Conservation (phyloP, 2,888 invertebrate species). For the Silvanus unidentatus region DNA sequence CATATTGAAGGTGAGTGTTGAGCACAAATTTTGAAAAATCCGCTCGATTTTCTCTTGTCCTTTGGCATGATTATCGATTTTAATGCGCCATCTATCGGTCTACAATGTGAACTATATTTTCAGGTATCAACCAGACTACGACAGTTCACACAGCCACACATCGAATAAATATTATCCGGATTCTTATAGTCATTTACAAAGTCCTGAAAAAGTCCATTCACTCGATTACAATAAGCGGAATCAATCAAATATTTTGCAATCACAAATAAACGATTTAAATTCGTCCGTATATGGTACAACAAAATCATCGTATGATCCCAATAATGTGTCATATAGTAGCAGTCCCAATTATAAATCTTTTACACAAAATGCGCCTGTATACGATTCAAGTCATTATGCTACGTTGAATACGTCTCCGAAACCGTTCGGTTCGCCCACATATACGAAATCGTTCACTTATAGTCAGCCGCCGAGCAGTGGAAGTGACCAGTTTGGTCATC, state of each 20-base stretch:
- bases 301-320: slow-evolving; percentile 30
- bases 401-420: slow-evolving; percentile 22
- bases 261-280: slow-evolving; percentile 39
- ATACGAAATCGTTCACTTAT: slow-evolving; percentile 18
- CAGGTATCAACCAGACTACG: slow-evolving; percentile 26
- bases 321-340: slow-evolving; percentile 13
- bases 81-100: too few relatives aligned
- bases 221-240: slow-evolving; percentile 38
- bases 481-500: slow-evolving; percentile 2
- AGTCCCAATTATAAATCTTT: slow-evolving; percentile 28
- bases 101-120: too few relatives aligned
- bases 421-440: slow-evolving; percentile 15
- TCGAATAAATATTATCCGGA: slow-evolving; percentile 33
- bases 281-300: slow-evolving; percentile 37
- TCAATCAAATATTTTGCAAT: slow-evolving; percentile 27
- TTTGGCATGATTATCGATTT: too few relatives aligned
- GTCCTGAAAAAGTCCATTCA: slow-evolving; percentile 44
- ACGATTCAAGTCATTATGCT: slow-evolving; percentile 12
- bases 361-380: slow-evolving; percentile 24
- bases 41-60: too few relatives aligned
- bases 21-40: too few relatives aligned
- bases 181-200: slow-evolving; percentile 42
- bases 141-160: slow-evolving; percentile 25
- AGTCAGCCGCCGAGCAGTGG: slow-evolving; percentile 1
- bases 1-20: too few relatives aligned